phyloP scores from a whole-genome alignment of 2,113 vertebrate genomes.

The Elaphurus davidianus region DNA sequence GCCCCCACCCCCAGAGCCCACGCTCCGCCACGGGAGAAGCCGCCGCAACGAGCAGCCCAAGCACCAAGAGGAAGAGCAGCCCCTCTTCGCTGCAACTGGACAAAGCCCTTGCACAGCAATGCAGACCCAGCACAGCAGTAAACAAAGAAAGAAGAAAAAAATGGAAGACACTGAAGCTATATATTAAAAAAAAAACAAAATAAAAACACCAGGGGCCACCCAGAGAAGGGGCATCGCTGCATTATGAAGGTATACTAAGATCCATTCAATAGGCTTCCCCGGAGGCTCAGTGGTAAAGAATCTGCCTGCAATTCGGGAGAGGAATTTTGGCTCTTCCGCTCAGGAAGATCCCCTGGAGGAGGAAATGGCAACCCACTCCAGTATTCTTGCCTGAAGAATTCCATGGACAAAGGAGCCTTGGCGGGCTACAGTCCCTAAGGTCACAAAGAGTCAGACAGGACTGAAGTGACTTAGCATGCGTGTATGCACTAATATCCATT shows the following conservation, averaged over 20 bases:
- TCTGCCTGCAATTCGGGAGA: not conserved
- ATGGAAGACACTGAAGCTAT: not conserved
- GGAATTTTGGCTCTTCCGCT: not conserved
- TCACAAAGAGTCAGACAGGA: not conserved
- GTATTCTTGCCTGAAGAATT: not conserved
- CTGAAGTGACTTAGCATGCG: not conserved
- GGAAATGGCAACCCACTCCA: not conserved
- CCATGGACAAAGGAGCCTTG: not conserved
- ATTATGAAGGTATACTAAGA: rapidly evolving
- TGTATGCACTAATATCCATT: rapidly evolving
- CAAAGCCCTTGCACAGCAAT: not conserved
- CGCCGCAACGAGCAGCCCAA: not conserved
- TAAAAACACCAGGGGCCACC: too few relatives aligned
- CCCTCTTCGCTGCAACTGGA: not conserved
- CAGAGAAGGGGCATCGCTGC: not conserved
- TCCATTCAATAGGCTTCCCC: not conserved
- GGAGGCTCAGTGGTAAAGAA: not conserved
- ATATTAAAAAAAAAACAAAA: not conserved
- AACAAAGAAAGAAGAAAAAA: not conserved
- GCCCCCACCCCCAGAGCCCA: not conserved
- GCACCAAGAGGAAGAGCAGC: not conserved
- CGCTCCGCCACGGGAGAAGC: not conserved
- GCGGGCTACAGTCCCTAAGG: not conserved
- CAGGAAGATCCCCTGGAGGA: not conserved
- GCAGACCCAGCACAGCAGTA: not conserved